A percentile compares a stretch with the other conserved stretches of the same genome.
phyloP scores from a whole-genome alignment of 2,113 vertebrate genomes.

The Cyanoliseus patagonus region DNA sequence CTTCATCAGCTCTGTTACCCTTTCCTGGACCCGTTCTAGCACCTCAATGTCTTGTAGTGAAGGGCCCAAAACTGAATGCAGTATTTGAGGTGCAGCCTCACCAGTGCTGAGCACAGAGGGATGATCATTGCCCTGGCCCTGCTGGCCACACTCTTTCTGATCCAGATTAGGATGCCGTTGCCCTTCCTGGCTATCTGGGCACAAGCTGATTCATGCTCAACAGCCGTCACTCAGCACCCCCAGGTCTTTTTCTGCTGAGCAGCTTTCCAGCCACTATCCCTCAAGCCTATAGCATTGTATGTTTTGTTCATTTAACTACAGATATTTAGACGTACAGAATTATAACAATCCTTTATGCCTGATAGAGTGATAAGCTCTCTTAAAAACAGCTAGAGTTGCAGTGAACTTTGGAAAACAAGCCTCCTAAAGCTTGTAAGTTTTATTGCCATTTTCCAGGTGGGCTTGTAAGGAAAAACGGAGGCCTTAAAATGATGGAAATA shows the following conservation, averaged over 20 bases:
- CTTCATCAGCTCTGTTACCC: neutral
- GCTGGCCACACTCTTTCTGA: neutral
- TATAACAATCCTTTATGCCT: neutral
- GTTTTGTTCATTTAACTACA: neutral
- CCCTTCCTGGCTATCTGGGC: neutral
- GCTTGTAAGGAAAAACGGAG: conserved; percentile 16
- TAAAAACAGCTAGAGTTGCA: neutral
- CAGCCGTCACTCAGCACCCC: neutral
- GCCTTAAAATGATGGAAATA: conserved; percentile 27
- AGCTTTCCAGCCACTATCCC: neutral
- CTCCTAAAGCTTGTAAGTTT: conserved; percentile 44
- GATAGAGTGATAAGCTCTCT: conserved; percentile 53
- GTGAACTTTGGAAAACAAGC: conserved; percentile 37
- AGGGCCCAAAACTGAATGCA: neutral
- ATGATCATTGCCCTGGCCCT: neutral
- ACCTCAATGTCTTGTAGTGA: neutral
- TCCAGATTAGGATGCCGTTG: neutral
- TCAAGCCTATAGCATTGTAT: neutral
- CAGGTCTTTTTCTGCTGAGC: neutral
- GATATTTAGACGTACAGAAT: neutral
- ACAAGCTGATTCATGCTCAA: neutral
- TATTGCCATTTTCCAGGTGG: conserved; percentile 54
- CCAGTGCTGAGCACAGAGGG: neutral
- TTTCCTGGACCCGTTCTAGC: neutral
- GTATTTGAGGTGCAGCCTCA: neutral